Percentiles rank a stretch among this genome's conserved stretches.
Conservation (phyloP, 2,113 vertebrate species). For the Ginglymostoma cirratum region DNA sequence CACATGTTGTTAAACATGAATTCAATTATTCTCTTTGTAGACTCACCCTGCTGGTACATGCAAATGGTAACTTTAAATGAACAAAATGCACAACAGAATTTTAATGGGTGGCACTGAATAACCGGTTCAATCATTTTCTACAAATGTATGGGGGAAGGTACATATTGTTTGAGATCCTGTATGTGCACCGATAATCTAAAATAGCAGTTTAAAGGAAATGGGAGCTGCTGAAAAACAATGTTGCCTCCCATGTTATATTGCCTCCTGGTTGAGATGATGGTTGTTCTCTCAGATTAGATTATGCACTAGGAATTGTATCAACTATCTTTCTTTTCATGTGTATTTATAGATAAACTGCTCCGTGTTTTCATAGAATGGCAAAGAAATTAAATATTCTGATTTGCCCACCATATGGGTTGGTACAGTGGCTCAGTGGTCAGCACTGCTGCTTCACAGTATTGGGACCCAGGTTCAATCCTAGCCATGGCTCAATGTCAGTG, state of each 20-base stretch:
- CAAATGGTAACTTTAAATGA: too few species aligned
- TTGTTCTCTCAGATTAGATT: neutral
- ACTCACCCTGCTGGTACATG: too few species aligned
- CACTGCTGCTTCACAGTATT: too few species aligned
- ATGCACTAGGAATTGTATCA: neutral
- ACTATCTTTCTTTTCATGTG: neutral
- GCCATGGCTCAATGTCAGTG: too few species aligned
- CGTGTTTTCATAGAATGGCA: neutral
- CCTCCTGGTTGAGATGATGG: neutral
- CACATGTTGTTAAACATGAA: too few species aligned
- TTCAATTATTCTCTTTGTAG: too few species aligned
- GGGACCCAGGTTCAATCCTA: too few species aligned
- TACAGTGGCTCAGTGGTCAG: too few species aligned
- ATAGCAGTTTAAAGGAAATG: neutral
- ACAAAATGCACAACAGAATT: too few species aligned
- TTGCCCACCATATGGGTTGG: neutral
- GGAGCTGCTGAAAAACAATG: neutral
- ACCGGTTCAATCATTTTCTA: neutral
- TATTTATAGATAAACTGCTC: neutral
- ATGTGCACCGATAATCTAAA: neutral
- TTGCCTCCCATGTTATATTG: neutral
- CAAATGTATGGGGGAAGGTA: neutral
- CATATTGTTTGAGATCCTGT: neutral
- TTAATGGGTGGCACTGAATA: neutral
- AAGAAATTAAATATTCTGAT: neutral